Conservation (phyloP, 1,140 invertebrate genomes). For the Hyphantria cunea region DNA sequence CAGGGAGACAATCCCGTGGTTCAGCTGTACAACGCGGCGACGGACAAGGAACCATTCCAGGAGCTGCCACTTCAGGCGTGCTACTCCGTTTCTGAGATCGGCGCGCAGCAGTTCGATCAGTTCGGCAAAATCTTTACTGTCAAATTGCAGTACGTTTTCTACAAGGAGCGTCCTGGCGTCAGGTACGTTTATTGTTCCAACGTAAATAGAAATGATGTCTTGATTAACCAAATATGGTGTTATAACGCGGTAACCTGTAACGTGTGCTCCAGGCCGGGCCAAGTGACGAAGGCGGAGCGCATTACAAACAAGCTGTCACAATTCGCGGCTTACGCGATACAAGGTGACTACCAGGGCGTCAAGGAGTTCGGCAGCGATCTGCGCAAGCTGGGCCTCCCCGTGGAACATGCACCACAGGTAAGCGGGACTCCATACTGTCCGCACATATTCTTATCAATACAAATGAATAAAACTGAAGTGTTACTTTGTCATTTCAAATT, state of each 20-base stretch:
- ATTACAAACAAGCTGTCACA: conserved; percentile 95
- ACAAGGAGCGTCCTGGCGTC: conserved; percentile 98
- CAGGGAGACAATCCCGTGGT: conserved; percentile 92
- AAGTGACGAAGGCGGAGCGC: conserved; percentile 96
- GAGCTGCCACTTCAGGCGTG: conserved; percentile 96
- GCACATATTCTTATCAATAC: not conserved
- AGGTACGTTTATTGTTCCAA: conserved; percentile 48
- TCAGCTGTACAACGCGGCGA: conserved; percentile 91
- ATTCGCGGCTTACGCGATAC: conserved; percentile 96
- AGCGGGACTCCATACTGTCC: not conserved
- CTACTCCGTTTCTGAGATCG: conserved; percentile 95
- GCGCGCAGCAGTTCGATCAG: conserved; percentile 98
- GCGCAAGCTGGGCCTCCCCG: conserved; percentile 95
- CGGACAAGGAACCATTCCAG: conserved; percentile 96
- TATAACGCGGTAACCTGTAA: no score
- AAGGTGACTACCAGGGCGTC: conserved; percentile 94
- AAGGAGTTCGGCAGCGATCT: conserved; percentile 96
- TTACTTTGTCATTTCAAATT: no score
- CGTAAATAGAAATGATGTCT: not conserved
- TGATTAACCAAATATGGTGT: no score
- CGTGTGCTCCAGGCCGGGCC: conserved; percentile 88
- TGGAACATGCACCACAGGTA: conserved; percentile 97
- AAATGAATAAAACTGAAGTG: no score
- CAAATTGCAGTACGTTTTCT: conserved; percentile 99
- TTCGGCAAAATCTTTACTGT: conserved; percentile 99